Evolutionary conservation across 2,888 invertebrate species (phyloP).

Genomic region (Epinotia nisella): DNA sequence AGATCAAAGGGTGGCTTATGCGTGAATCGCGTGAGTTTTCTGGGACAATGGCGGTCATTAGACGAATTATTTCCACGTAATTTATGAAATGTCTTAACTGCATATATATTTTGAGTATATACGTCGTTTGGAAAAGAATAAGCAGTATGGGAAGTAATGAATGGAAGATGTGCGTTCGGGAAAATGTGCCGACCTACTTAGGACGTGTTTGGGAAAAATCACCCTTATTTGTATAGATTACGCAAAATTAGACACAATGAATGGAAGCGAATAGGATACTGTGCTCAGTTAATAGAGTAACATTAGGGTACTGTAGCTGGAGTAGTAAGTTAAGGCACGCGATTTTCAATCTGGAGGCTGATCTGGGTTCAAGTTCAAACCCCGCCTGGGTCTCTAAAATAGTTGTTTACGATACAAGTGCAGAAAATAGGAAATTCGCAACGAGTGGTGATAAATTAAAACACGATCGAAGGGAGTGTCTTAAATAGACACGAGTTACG

Average conservation of each 20-base stretch:
- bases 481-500: too few relatives aligned
- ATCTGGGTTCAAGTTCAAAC: too few relatives aligned
- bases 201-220: constrained; percentile 1
- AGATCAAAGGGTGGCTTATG: constrained; percentile 6
- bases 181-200: constrained; percentile 27
- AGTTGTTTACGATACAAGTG: too few relatives aligned
- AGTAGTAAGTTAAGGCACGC: too few relatives aligned
- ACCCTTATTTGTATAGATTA: constrained; percentile 6
- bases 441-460: too few relatives aligned
- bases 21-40: constrained; percentile 36
- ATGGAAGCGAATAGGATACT: neutral
- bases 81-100: neutral
- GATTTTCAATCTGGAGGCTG: too few relatives aligned
- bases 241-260: neutral
- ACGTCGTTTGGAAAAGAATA: neutral
- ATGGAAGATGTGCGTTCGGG: constrained; percentile 27
- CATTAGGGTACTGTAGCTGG: too few relatives aligned
- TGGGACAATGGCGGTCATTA: constrained; percentile 40
- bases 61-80: constrained; percentile 25
- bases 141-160: constrained; percentile 25
- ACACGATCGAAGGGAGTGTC: too few relatives aligned
- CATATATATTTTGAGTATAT: neutral
- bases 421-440: too few relatives aligned
- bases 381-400: too few relatives aligned
- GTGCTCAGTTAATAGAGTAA: too few relatives aligned